phyloP scores from a whole-genome alignment of 2,113 vertebrate genomes.

The Corvus moneduloides region DNA sequence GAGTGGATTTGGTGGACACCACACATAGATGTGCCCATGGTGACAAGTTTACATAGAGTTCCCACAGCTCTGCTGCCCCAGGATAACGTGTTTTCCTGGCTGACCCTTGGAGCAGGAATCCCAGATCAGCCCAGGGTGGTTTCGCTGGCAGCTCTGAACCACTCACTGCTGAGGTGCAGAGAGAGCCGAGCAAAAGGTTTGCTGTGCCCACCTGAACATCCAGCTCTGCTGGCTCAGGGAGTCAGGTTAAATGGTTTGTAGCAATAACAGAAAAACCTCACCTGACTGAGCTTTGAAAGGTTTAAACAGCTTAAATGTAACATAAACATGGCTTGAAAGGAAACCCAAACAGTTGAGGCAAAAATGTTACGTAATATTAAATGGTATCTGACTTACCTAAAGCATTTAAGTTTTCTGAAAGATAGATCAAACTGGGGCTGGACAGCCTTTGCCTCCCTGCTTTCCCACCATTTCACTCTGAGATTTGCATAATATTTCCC shows the following conservation, averaged over 20 bases:
- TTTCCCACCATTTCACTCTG: neutral
- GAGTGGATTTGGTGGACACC: neutral
- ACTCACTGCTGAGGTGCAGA: accelerated
- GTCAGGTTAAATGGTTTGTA: neutral
- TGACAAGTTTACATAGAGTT: too few species aligned
- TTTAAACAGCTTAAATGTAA: neutral
- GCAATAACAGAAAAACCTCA: neutral
- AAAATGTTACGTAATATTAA: neutral
- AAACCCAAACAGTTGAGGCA: neutral
- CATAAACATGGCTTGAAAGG: neutral
- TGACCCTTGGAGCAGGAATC: accelerated
- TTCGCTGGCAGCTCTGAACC: accelerated
- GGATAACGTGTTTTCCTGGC: neutral
- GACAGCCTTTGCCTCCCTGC: neutral
- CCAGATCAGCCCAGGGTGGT: accelerated
- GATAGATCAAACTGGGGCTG: neutral
- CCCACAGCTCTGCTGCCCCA: neutral
- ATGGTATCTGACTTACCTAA: neutral
- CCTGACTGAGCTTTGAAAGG: neutral
- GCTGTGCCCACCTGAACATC: neutral
- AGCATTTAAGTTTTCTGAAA: neutral
- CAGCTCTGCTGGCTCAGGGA: neutral
- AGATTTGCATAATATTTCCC: neutral
- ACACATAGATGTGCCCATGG: too few species aligned
- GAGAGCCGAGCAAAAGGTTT: accelerated